phyloP scores from a whole-genome alignment of 2,888 invertebrate species.

The Drosophila paranaensis region DNA sequence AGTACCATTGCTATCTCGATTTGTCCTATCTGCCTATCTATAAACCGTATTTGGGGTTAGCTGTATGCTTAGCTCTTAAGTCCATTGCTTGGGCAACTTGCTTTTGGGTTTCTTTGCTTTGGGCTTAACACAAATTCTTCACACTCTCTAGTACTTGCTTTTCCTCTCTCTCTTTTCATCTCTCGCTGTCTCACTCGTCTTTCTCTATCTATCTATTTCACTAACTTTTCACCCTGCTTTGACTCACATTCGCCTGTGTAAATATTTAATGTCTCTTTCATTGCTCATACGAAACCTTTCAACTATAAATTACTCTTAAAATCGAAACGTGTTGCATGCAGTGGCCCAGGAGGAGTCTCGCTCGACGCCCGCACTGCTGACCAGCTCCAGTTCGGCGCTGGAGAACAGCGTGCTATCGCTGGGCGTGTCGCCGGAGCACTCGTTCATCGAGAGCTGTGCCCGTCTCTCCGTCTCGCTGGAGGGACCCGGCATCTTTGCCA shows the following conservation, averaged over 20 bases:
- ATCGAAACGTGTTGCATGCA: slow-evolving; percentile 79
- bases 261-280: slow-evolving; percentile 58
- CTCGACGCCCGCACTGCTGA: slow-evolving; percentile 93
- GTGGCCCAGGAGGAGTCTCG: slow-evolving; percentile 95
- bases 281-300: slow-evolving; percentile 49
- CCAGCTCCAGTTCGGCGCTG: slow-evolving; percentile 88
- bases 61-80: slow-evolving; percentile 36
- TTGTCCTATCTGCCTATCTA: slow-evolving; percentile 15
- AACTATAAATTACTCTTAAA: slow-evolving; percentile 24
- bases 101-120: slow-evolving; percentile 35
- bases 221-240: slow-evolving; percentile 31
- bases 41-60: slow-evolving; percentile 43
- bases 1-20: slow-evolving; percentile 60
- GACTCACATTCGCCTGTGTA: slow-evolving; percentile 29
- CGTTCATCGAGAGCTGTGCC: slow-evolving; percentile 93
- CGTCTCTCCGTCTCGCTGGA: slow-evolving; percentile 94
- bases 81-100: slow-evolving; percentile 26
- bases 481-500: slow-evolving; percentile 91
- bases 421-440: slow-evolving; percentile 94
- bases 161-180: not conserved
- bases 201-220: slow-evolving; percentile 4
- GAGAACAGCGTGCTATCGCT: slow-evolving; percentile 88
- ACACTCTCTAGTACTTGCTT: slow-evolving; percentile 1
- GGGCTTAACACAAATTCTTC: slow-evolving; percentile 28
- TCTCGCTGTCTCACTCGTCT: not conserved